Evolutionary conservation across 1,140 invertebrate species (phyloP), one percentile per base, ranked within the genome.

Genomic region (Telenomus remus): DNA sequence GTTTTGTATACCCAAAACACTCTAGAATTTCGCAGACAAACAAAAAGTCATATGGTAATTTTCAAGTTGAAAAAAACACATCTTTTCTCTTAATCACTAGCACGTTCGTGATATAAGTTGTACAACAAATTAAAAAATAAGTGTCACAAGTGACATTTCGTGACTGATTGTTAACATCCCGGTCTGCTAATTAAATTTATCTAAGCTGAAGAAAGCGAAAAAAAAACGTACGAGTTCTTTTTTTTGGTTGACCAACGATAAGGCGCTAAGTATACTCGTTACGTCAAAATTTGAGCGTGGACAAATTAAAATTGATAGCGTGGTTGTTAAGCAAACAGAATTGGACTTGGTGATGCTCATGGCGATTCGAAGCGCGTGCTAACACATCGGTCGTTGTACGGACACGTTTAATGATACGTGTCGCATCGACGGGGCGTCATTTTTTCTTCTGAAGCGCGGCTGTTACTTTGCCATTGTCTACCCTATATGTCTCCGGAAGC

Each of bases 401-500:
- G 81, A 82, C 81, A 83, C 71, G 76, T 78, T 84, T 81, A 82
- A 83, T 84, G 84, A 83, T 84, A 81, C 82, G 81, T 84, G 80
- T 81, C 74, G 72, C 44, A 56, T 8, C 63, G 64, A 51, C 51
- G 48, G 37, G 56, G 57, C 65, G 57, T 68, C 69, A 55, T 65
- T 73, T 63, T 79, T 66, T 70, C 56, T 79, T 55, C 60, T 79
- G 64, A 15, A 61, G 60, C 55, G 34, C 42, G 70, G 60, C 72
- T 50, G 76, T 64, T 81, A 47, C 77, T 83, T 84, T 81, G 80
- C 81, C 80, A 86, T 86, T 86, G 85, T 85, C 82, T 86, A 87
- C 87, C 87, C 86, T 88, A 88, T 87, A 87, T 87, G 87, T 87
- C 87, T 79, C 87, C 87, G 87, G 87, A 88, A 88, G 87, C 84